Base-by-base conservation (phyloP, 2,888 invertebrate species). In the Leptarthrus brevirostris region DNA sequence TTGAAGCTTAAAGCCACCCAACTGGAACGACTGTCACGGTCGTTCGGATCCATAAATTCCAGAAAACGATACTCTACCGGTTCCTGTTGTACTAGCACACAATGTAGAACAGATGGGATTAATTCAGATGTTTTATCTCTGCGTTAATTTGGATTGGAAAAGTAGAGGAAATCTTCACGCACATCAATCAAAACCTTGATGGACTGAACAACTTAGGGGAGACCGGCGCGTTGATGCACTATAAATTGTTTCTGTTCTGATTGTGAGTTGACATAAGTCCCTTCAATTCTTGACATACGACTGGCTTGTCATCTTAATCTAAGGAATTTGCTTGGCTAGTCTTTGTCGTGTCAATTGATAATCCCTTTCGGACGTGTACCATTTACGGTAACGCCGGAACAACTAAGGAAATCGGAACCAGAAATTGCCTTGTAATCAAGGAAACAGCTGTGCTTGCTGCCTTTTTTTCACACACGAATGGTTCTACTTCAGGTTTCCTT, bases 301-400 rank as follows among this genome's bases (percentile, higher is more conserved):
- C n/a, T 40, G 52, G 18, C 14, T 18, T 52, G 52, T 52, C 52
- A 20, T 52, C 52, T 22, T 52, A 52, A 52, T 52, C 52, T 52
- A 12, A 18, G 52, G 52, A 52, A 52, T 52, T 52, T 52, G 52
- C n/a, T n/a, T n/a, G n/a, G n/a, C 18, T 12, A 6, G 40, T 52
- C 20, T 20, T 52, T n/a, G n/a, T n/a, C n/a, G 14, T 22, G 52
- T 52, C 52, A 52, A 52, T 18, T 20, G 3, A 14, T 8, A 52
- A 52, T 52, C 52, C 52, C 52, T 52, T 20, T 52, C 52, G 20
- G 20, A 40, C n/a, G 12, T 2, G 40, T 12, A 20, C 22, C 5
- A 52, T 20, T 18, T 52, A n/a, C n/a, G 12, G 18, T 18, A 22
- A 52, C 18, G 22, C 52, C 20, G 52, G 52, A 18, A 14, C 8